phyloP scores from a whole-genome alignment of 1,140 invertebrate genomes.

The Euglossa dilemma region DNA sequence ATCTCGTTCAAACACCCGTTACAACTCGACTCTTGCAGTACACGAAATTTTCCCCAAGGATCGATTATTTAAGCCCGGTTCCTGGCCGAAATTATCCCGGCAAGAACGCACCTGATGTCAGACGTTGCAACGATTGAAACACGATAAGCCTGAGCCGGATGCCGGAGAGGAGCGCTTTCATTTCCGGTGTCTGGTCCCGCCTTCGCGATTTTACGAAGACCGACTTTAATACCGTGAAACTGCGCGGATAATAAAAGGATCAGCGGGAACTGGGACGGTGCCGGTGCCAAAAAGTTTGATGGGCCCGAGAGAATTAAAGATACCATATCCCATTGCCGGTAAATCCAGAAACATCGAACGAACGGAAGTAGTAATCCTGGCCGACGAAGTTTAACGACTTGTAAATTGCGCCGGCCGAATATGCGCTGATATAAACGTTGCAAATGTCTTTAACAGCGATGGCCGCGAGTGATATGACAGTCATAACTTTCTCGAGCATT shows the following conservation, averaged over 20 bases:
- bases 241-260: conserved; percentile 50
- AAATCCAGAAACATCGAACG: conserved; percentile 33
- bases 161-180: conserved; percentile 8
- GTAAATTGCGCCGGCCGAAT: no score
- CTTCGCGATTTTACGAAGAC: conserved; percentile 36
- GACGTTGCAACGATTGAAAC: conserved; percentile 6
- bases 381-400: neutral
- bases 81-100: neutral
- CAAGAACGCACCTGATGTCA: neutral
- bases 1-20: no score
- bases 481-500: no score
- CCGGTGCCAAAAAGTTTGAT: conserved; percentile 52
- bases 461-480: no score
- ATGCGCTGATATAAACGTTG: no score
- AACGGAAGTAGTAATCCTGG: neutral
- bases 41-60: neutral
- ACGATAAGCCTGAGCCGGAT: conserved; percentile 24
- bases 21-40: no score
- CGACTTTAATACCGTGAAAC: conserved; percentile 42
- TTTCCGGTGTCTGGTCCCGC: conserved; percentile 23
- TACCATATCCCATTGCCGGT: conserved; percentile 1
- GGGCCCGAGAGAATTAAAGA: conserved; percentile 24
- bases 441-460: no score
- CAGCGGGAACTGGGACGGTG: conserved; percentile 33
- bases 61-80: neutral